Base-by-base conservation (phyloP, 2,888 invertebrate species). In the Ectemnius cavifrons region DNA sequence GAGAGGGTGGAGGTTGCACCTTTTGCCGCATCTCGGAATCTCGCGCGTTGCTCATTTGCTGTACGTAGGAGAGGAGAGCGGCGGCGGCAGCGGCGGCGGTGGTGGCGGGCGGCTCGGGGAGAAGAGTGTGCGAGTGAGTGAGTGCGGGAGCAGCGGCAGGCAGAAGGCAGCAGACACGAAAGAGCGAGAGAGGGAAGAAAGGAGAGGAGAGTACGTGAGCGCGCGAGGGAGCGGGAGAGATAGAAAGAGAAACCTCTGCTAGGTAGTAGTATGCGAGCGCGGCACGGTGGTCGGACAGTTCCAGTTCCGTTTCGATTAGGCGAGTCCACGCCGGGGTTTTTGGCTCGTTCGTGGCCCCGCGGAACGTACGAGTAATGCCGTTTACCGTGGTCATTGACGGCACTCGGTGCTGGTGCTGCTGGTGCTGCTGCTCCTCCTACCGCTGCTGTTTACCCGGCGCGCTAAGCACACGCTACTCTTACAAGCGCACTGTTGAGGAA, bases 11-110 rank as follows among this genome's bases (percentile, higher is more conserved):
- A 84, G 82, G 83, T 86, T 87, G 87, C 86, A 87, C 87, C 87
- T 87, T 87, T 87, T 86, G 87, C 87, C 87, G 87, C 87, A 87
- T 87, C 87, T 87, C 86, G 86, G 87, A 87, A 86, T 86, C 86
- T 85, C 86, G 83, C 85, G 84, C 86, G 86, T 84, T 84, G 87
- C 85, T 87, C 86, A 86, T 86, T 85, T 87, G 83, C 86, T 78
- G 85, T 79, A 83, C 82, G 80, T 82, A 79, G 80, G 76, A 71
- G 71, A 69, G 69, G 69, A 70, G 68, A 66, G 67, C 65, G 62
- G 67, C 67, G 76, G 67, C 67, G 60, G 3, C 3, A 2, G 23
- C 66, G 63, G 58, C 60, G 73, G 67, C 68, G 28, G 23, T 3
- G 76, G 75, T 4, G 37, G 37, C 37, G 37, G 37, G 67, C 65